Evolutionary conservation across 1,140 invertebrate species (phyloP), one percentile per base, ranked within the genome.

Genomic region (Phenacoccus solenopsis): DNA sequence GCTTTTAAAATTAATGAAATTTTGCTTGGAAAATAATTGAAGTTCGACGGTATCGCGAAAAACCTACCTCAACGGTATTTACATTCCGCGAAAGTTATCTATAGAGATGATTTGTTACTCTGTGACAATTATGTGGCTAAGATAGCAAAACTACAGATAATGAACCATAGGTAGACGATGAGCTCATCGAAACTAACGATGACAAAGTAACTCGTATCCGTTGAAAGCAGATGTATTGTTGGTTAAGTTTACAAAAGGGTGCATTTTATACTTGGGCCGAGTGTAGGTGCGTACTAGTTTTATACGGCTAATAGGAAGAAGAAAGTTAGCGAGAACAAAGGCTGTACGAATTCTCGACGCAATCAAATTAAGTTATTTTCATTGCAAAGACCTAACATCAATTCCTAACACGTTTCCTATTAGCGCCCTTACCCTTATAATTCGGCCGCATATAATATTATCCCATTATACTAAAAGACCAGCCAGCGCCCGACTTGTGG

Each of bases 301-400:
- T 49, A 49, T 49, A 64, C 25, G 20, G 59, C 59, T 9, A 64
- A 64, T 22, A 64, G 59, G 59, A 64, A 64, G 59, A 64, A 27
- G 22, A 64, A 27, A 64, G 7, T 24, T 27, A 38, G 32, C 13
- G 20, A 64, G 10, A 64, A 24, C 21, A 64, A 24, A 64, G 22
- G 21, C 20, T 16, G 16, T 10, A 24, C 32, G 59, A 64, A 20
- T 24, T 64, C 59, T 24, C 59, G 25, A 64, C 59, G 59, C 59
- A 64, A 64, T 64, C 59, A 64, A 64, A 64, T 64, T 64, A 64
- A 64, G 59, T 64, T 27, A 49, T 49, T 49, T 49, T 49, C 38
- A 49, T 49, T 49, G 38, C 38, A 49, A 49, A 49, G 38, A 49
- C 38, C 38, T 49, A 64, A 64, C 59, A 27, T 64, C 59, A 64